These are phyloP conservation scores for Puntigrus tetrazona DNA, from an alignment of 2,113 vertebrate species.

Conservation along the genomic window DNA sequence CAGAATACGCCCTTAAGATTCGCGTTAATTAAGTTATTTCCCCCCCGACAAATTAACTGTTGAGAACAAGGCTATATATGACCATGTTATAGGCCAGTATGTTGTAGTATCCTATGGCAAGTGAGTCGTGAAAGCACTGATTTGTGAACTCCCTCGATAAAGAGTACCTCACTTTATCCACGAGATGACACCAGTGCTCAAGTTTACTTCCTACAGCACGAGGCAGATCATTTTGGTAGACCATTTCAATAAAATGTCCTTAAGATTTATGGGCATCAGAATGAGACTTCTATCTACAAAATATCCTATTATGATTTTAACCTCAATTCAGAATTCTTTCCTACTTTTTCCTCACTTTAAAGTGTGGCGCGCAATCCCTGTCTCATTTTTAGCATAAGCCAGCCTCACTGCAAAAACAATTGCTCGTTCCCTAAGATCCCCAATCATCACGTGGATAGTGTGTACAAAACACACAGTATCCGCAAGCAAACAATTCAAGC, in stretches of 20 bases:
- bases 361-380: neutral
- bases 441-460: neutral
- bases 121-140: neutral
- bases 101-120: no score
- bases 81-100: no score
- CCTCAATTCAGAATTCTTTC: neutral
- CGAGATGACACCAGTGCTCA: constrained; percentile 57
- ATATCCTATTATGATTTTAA: neutral
- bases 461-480: neutral
- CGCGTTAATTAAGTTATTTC: neutral
- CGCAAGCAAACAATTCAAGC: neutral
- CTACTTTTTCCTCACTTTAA: neutral
- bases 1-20: neutral
- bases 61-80: neutral
- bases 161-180: constrained; percentile 30
- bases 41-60: neutral
- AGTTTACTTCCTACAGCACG: neutral
- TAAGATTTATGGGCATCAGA: neutral
- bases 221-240: neutral
- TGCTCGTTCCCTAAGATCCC: neutral
- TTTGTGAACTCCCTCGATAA: neutral
- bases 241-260: neutral
- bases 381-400: neutral
- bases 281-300: neutral
- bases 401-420: neutral